Evolutionary conservation across 2,113 vertebrate genomes (phyloP), one percentile per base, ranked within the genome.

Genomic region (Cnemophilus loriae): DNA sequence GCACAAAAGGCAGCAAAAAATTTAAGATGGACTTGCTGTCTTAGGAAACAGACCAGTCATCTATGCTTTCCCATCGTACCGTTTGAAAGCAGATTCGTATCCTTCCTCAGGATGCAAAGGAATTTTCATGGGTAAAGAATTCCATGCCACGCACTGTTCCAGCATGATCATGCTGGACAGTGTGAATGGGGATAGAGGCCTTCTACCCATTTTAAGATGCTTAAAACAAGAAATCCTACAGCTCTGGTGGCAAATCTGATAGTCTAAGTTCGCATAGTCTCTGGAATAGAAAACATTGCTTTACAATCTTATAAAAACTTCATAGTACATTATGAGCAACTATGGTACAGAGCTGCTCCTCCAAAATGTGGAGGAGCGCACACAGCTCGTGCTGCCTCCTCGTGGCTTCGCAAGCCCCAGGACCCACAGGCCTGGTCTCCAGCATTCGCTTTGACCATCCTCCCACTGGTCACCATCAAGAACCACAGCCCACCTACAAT

Each of bases 61-160:
- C 37, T 42, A 1, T 49, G 37, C 6, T 46, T 80, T 81, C 39
- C 70, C 4, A 1, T 27, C 35, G 35, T 3, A 46, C 23, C 63
- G 46, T 20, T 13, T 57, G 20, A 83, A 92, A 69, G 37, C 9
- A 76, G 59, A 65, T 70, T 33, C 88, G 4, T 24, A 39, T 67
- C 59, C 12, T 7, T 32, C 47, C 33, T 35, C 35, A 61, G 35
- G 30, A 88, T 67, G 26, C 20, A 21, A 50, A 39, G 16, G 46
- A 77, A 22, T 49, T 64, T 87, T 37, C 18, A 4, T 9, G 20
- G 33, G 32, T 79, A 32, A 65, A 61, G 14, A 56, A n/a, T 32
- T 71, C 7, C n/a, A 71, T 0, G 0, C n/a, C 46, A 64, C 0
- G 6, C 35, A 30, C 7, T 50, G 33, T 7, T 65, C 37, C 56